Base-by-base conservation (phyloP, 2,113 vertebrate species). In the Tinamus guttatus region DNA sequence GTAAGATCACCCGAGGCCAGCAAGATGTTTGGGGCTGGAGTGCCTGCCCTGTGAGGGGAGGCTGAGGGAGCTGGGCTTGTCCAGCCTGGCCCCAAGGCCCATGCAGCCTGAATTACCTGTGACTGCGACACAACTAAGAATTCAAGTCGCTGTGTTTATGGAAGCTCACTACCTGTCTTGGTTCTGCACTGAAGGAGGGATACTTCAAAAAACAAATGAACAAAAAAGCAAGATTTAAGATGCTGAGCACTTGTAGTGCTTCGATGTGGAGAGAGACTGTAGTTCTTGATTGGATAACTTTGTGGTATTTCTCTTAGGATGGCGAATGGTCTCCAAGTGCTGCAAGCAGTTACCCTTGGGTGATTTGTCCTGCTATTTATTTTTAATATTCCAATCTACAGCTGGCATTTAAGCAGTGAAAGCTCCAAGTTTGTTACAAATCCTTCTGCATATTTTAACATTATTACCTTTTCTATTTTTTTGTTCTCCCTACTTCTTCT, bases 331-430 rank as follows among this genome's bases (percentile, higher is more conserved):
- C 58, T 71, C 60, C 30, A 81, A 71, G 9, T 32, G 13, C 8
- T 30, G 60, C 49, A n/a, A 89, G 76, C 30, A 40, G 40, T 36
- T 78, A 70, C 52, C 40, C 56, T 32, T 38, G 81, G 43, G 56
- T 74, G 77, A 67, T 90, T 77, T 95, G 79, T 19, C 8, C 16
- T 84, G 56, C 40, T 94, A 28, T 89, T 91, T 91, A 43, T 75
- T 85, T 87, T 94, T 87, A 71, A 51, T 92, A 69, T 17, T 92
- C 38, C 30, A 64, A 59, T 41, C 25, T 59, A 38, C 80, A 79
- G 24, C 41, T 90, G 76, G 68, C 38, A 63, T 85, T 83, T 93
- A 78, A 83, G 13, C 58, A 65, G 56, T 1, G 7, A 77, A 87
- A 79, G 11, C 54, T 47, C 9, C 1, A 82, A 58, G 30, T 71